Percentiles rank a stretch among this genome's conserved stretches.
These are phyloP conservation scores for Colletes latitarsis DNA, from an alignment of 1,140 invertebrate genomes.

Conservation along the genomic window DNA sequence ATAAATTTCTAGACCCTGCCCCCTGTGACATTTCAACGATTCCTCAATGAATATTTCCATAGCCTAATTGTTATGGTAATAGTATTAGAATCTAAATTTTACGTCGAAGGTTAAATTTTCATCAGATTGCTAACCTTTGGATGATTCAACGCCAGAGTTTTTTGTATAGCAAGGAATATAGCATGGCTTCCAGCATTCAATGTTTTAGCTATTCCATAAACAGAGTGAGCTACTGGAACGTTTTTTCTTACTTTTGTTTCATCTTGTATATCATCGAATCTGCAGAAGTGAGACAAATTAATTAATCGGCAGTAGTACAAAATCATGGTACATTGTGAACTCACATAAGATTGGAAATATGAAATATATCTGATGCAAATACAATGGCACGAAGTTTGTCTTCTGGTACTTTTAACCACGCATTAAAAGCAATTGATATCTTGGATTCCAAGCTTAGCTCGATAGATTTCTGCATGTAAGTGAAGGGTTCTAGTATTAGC, in stretches of 20 bases:
- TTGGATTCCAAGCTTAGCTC: constrained; percentile 92
- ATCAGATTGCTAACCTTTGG: constrained; percentile 84
- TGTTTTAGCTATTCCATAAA: constrained; percentile 96
- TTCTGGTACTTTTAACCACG: constrained; percentile 94
- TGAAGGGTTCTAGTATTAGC: constrained; percentile 93
- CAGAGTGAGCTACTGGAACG: constrained; percentile 96
- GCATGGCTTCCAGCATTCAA: constrained; percentile 99
- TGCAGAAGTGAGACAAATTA: constrained; percentile 77
- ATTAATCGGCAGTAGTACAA: not conserved
- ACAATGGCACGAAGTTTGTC: constrained; percentile 91
- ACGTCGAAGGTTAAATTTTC: not conserved
- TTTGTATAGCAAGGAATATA: constrained; percentile 94
- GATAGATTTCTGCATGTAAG: constrained; percentile 93
- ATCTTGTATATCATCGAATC: constrained; percentile 98
- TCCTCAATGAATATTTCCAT: constrained; percentile 93
- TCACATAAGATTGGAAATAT: constrained; percentile 98
- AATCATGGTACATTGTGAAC: constrained; percentile 65
- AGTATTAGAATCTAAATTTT: not conserved
- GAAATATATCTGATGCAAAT: constrained; percentile 96
- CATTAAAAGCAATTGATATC: constrained; percentile 86
- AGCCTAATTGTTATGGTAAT: constrained; percentile 82
- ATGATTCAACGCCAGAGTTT: constrained; percentile 90
- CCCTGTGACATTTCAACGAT: constrained; percentile 94
- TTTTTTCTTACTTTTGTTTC: constrained; percentile 95
- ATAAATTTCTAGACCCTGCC: constrained; percentile 99